phyloP scores from a whole-genome alignment of 1,140 invertebrate species.

The Halesus radiatus region DNA sequence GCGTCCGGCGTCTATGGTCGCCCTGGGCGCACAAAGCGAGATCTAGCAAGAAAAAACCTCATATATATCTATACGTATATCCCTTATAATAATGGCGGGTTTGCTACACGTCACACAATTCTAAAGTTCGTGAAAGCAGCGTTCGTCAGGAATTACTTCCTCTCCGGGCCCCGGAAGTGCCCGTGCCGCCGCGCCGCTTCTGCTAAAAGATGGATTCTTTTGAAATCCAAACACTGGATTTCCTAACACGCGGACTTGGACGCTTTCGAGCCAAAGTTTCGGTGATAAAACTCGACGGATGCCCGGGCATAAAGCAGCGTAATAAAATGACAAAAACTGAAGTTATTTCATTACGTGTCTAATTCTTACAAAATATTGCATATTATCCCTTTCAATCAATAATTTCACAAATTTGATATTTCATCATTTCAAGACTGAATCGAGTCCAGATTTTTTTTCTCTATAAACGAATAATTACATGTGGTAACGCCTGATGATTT shows the following conservation, averaged over 20 bases:
- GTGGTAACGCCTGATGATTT: no score
- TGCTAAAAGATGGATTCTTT: slow-evolving; percentile 39
- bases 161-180: neutral
- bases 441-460: no score
- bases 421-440: no score
- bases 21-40: neutral
- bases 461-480: no score
- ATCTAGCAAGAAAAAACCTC: slow-evolving; percentile 31
- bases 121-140: slow-evolving; percentile 40
- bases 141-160: slow-evolving; percentile 40
- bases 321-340: no score
- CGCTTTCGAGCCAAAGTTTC: slow-evolving; percentile 1
- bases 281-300: slow-evolving; percentile 14
- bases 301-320: neutral
- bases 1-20: slow-evolving; percentile 34
- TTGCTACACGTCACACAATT: slow-evolving; percentile 24
- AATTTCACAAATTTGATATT: no score
- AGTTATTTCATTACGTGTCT: no score
- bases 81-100: slow-evolving; percentile 3
- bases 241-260: neutral
- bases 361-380: no score
- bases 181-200: neutral
- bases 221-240: slow-evolving; percentile 34
- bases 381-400: no score
- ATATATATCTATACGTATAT: neutral